Percentiles rank a stretch among this genome's conserved stretches.
Evolutionary conservation across 2,113 vertebrate genomes (phyloP).

Genomic region (Nannobrachium achirus): DNA sequence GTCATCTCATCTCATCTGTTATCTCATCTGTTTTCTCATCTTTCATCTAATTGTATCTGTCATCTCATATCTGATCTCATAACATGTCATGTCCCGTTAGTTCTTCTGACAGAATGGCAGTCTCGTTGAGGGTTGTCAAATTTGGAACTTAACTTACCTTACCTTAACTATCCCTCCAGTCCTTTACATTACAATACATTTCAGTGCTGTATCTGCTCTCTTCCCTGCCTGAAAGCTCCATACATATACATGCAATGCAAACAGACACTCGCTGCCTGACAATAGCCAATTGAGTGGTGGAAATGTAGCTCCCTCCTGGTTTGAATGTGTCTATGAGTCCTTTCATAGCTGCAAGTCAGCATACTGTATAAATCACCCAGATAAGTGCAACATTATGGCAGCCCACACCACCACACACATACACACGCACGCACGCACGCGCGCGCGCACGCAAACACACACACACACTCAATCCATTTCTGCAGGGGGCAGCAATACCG

Average conservation of each 20-base stretch:
- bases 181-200: background rate
- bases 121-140: no score
- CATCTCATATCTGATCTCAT: no score
- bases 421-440: constrained; percentile 5
- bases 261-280: constrained; percentile 27
- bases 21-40: no score
- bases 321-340: constrained; percentile 63
- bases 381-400: constrained; percentile 51
- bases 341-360: constrained; percentile 70
- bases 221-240: constrained; percentile 37
- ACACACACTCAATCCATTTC: background rate
- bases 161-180: no score
- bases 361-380: constrained; percentile 42
- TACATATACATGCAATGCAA: background rate
- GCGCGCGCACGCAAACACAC: background rate
- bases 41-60: no score
- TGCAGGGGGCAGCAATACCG: no score
- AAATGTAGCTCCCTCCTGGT: constrained; percentile 54
- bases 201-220: background rate
- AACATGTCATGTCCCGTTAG: no score
- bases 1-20: no score
- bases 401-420: background rate
- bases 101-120: no score
- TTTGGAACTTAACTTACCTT: no score
- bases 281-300: constrained; percentile 52